A percentile compares a stretch with the other conserved stretches of the same genome.
Conservation (phyloP, 2,888 invertebrate genomes). For the Aspidiotus rigidus region DNA sequence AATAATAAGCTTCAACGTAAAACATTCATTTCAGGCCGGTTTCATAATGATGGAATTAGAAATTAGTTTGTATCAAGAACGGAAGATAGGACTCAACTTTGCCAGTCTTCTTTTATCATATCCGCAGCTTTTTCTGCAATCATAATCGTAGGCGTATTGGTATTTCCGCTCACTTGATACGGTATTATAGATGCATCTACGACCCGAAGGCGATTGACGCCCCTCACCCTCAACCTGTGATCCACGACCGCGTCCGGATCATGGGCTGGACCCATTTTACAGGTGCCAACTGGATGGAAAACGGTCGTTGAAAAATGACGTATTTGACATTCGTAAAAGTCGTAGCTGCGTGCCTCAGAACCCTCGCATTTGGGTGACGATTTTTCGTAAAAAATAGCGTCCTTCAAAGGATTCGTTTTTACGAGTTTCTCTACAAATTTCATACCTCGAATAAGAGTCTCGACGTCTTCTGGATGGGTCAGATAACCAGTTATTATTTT, state of each 20-base stretch:
- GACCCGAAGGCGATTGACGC: constrained; percentile 67
- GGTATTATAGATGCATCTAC: constrained; percentile 83
- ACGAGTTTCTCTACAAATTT: constrained; percentile 72
- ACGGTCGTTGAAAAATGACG: constrained; percentile 71
- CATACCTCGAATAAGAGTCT: constrained; percentile 71
- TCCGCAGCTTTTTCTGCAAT: constrained; percentile 82
- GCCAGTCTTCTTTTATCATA: constrained; percentile 63
- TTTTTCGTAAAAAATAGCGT: constrained; percentile 58
- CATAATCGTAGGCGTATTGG: constrained; percentile 80
- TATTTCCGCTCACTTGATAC: constrained; percentile 72
- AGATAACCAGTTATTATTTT: constrained; percentile 88
- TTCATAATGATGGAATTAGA: too few relatives aligned
- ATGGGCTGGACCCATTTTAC: constrained; percentile 83
- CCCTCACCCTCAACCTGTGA: constrained; percentile 66
- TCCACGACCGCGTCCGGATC: constrained; percentile 75
- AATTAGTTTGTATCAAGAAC: too few relatives aligned
- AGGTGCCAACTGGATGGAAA: constrained; percentile 77
- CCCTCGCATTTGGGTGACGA: constrained; percentile 69
- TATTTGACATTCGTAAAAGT: constrained; percentile 81
- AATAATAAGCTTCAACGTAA: too few relatives aligned
- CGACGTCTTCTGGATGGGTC: constrained; percentile 65
- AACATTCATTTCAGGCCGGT: too few relatives aligned
- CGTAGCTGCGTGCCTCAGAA: constrained; percentile 58
- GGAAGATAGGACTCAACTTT: too few relatives aligned
- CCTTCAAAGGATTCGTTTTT: constrained; percentile 65